phyloP scores from a whole-genome alignment of 2,888 invertebrate genomes.

The Stenichneumon culpator region DNA sequence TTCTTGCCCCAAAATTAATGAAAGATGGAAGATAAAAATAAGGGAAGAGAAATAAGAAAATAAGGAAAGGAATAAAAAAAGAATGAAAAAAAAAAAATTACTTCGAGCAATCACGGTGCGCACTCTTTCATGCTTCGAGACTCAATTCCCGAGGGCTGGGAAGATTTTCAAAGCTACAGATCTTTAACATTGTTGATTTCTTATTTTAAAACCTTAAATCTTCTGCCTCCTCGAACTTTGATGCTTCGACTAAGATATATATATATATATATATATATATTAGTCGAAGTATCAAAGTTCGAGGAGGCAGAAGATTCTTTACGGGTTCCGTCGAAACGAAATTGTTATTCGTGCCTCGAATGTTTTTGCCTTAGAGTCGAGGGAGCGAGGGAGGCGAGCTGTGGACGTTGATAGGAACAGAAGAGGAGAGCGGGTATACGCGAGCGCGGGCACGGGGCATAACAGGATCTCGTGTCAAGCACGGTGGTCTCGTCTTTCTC shows the following conservation, averaged over 20 bases:
- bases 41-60: too few species aligned
- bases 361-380: conserved; percentile 70
- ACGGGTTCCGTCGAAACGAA: not conserved
- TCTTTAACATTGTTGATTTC: too few species aligned
- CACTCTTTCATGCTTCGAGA: too few species aligned
- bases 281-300: not conserved
- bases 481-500: conserved; percentile 77
- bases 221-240: too few species aligned
- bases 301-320: not conserved
- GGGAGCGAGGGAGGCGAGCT: conserved; percentile 23
- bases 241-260: too few species aligned
- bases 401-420: conserved; percentile 29
- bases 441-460: conserved; percentile 77
- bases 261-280: not conserved
- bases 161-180: too few species aligned
- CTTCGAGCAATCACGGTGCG: too few species aligned
- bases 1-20: not conserved
- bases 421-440: conserved; percentile 45
- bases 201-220: not conserved
- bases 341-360: conserved; percentile 76
- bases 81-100: too few species aligned
- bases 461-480: conserved; percentile 82
- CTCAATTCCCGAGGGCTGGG: too few species aligned
- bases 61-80: too few species aligned
- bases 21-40: too few species aligned